Percentiles rank a stretch among this genome's conserved stretches.
These are phyloP conservation scores for Cariama cristata DNA, from an alignment of 2,113 vertebrate genomes.

Conservation along the genomic window DNA sequence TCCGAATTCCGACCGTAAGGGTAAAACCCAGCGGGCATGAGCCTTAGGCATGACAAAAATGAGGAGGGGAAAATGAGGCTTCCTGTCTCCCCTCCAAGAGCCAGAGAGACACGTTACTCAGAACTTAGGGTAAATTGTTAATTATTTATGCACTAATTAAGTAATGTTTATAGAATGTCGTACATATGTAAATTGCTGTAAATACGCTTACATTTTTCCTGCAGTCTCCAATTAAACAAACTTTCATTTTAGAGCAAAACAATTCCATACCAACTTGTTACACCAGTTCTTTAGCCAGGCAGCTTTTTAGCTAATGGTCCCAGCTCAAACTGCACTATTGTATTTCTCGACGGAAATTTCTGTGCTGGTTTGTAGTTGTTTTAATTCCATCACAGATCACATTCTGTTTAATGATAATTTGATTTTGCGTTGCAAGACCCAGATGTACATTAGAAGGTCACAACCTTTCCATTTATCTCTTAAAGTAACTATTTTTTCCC, in stretches of 20 bases:
- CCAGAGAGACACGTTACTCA: not conserved
- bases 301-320: not conserved
- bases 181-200: conserved; percentile 38
- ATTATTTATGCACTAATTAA: conserved; percentile 58
- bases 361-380: conserved; percentile 34
- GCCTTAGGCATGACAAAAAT: conserved; percentile 64
- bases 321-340: not conserved
- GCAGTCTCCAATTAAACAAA: conserved; percentile 38
- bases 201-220: conserved; percentile 38
- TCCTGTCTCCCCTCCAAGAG: conserved; percentile 36
- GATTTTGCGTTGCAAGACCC: conserved; percentile 77
- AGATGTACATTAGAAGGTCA: conserved; percentile 78
- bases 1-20: conserved; percentile 42
- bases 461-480: conserved; percentile 75
- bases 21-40: conserved; percentile 32
- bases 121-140: conserved; percentile 11
- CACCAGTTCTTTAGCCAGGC: conserved; percentile 18
- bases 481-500: conserved; percentile 79
- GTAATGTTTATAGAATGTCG: conserved; percentile 5
- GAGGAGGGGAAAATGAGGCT: conserved; percentile 29
- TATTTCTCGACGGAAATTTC: conserved; percentile 34
- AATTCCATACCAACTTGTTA: conserved; percentile 31
- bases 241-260: conserved; percentile 28
- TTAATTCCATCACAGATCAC: conserved; percentile 48
- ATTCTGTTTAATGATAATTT: conserved; percentile 80